Evolutionary conservation across 2,797 vertebrate genomes (phyloP), one percentile per base, ranked within the genome.

Genomic region (Gephyroberyx darwinii): DNA sequence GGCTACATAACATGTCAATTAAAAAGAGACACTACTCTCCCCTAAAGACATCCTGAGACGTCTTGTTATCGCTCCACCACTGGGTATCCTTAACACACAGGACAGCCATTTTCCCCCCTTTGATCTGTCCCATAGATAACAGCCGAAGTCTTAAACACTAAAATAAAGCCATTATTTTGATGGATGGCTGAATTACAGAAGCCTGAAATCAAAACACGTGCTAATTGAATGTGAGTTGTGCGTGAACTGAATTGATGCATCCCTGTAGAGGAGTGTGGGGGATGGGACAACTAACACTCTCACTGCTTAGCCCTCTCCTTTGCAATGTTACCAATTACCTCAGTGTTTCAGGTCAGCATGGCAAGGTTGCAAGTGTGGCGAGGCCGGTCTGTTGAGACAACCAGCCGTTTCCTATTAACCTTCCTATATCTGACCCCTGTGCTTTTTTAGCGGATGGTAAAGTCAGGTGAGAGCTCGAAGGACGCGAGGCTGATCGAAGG

Each of bases 1-100:
- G n/a, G 31, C 81, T 63, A 59, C 71, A 74, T 60, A 79, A 75
- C 71, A 77, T 71, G 76, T 84, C 72, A 84, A 78, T 83, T 86
- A 84, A 85, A 81, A 81, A 56, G 43, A 66, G 60, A 81, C 35
- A 57, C 56, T 77, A 61, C 71, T 45, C 55, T 72, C 30, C 52
- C 50, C 75, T 65, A 12, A 76, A 62, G 51, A 74, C 58, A 73
- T 66, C 43, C 51, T 75, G 70, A 54, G 69, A 66, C 30, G 26
- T 72, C 78, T 72, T 77, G 59, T 81, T 83, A 26, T 74, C 58
- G 20, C 77, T 68, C 54, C 74, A 43, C 59, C 58, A 65, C 66
- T 63, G 72, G 45, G 55, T 65, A 53, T 74, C 33, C 64, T 76
- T 43, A 65, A 69, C 57, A 81, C 75, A 69, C 58, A 63, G 26